phyloP scores from a whole-genome alignment of 2,888 invertebrate genomes.

The Nudaria mundana region DNA sequence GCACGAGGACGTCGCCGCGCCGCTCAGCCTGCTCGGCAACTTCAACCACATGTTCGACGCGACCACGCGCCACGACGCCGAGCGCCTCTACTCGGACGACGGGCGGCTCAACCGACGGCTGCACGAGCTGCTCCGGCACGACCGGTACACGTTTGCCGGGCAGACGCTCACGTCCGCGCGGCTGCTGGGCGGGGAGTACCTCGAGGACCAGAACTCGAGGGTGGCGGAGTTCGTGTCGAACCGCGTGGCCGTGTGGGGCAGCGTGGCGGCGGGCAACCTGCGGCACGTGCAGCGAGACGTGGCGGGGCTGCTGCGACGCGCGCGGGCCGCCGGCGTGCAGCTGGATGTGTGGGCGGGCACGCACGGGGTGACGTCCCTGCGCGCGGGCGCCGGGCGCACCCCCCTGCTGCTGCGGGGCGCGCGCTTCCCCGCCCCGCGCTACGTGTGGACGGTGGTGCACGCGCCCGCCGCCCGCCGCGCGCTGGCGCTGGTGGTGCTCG shows the following conservation, averaged over 20 bases:
- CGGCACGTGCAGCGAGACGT: conserved; percentile 59
- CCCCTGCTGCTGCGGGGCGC: conserved; percentile 34
- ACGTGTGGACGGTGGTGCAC: conserved; percentile 63
- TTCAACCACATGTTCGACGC: conserved; percentile 75
- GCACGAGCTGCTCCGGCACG: conserved; percentile 54
- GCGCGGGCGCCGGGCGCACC: conserved; percentile 36
- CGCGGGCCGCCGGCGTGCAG: conserved; percentile 32
- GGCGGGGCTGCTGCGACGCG: conserved; percentile 30
- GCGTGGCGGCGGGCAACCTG: conserved; percentile 63
- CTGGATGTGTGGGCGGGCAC: conserved; percentile 60
- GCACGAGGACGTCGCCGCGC: conserved; percentile 47
- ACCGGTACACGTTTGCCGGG: conserved; percentile 50
- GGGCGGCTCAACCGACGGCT: conserved; percentile 51
- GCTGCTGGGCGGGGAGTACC: conserved; percentile 55
- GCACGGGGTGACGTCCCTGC: conserved; percentile 45
- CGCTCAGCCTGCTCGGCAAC: conserved; percentile 68
- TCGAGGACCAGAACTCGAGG: conserved; percentile 58
- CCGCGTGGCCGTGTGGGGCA: conserved; percentile 56
- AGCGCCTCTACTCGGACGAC: conserved; percentile 63
- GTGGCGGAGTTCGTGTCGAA: conserved; percentile 65
- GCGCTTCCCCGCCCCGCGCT: conserved; percentile 66
- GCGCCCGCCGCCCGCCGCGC: conserved; percentile 32
- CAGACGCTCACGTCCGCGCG: conserved; percentile 52
- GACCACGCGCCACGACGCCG: conserved; percentile 54
- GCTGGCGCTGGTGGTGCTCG: conserved; percentile 57